phyloP scores from a whole-genome alignment of 2,113 vertebrate genomes.

The Canis aureus region DNA sequence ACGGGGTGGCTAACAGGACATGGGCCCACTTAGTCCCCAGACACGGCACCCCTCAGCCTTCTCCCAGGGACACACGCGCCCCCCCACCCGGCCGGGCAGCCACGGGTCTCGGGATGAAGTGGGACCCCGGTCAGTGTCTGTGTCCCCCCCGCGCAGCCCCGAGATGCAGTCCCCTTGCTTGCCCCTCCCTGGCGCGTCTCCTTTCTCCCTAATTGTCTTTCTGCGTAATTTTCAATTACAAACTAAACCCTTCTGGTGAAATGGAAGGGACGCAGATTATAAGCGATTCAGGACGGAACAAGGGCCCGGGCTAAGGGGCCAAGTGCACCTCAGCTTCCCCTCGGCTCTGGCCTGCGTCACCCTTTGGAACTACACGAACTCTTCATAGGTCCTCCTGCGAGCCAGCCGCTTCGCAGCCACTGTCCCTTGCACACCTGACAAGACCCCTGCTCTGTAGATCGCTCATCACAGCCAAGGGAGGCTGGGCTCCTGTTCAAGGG shows the following conservation, averaged over 20 bases:
- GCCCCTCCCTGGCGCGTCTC: neutral
- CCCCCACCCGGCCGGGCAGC: neutral
- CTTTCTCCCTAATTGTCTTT: neutral
- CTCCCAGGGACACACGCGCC: neutral
- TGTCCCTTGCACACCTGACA: fast-evolving
- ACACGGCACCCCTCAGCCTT: fast-evolving
- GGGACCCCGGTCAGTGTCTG: fast-evolving
- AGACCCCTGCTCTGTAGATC: neutral
- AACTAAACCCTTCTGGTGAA: neutral
- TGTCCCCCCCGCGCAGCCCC: too few species aligned
- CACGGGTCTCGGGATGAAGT: neutral
- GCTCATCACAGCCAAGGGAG: neutral
- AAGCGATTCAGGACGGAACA: neutral
- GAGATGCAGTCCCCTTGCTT: fast-evolving
- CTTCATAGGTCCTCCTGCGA: neutral
- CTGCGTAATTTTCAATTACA: neutral
- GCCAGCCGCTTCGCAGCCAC: fast-evolving
- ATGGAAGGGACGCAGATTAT: fast-evolving
- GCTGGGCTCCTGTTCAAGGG: fast-evolving
- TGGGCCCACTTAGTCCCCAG: neutral
- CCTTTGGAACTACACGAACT: neutral
- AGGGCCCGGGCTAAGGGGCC: neutral
- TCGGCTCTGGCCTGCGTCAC: neutral
- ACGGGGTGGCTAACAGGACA: conserved; percentile 64
- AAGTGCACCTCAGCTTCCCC: fast-evolving